phyloP scores from a whole-genome alignment of 2,888 invertebrate species.

The Stenodera caucasica region DNA sequence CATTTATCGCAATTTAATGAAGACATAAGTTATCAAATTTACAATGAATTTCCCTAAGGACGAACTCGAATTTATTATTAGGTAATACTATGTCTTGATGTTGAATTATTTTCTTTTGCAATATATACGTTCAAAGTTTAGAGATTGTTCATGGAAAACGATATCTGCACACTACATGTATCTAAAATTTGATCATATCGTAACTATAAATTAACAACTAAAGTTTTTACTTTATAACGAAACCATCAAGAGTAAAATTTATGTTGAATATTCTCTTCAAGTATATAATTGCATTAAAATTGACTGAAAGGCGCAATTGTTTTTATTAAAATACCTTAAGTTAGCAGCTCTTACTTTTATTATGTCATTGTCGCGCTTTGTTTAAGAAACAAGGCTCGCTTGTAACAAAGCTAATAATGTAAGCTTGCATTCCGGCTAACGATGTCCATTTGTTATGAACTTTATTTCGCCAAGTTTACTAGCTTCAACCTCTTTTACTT shows the following conservation, averaged over 20 bases:
- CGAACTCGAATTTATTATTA: not conserved
- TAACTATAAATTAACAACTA: no score
- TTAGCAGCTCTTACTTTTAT: conserved; percentile 27
- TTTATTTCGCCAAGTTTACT: conserved; percentile 35
- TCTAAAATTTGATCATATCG: no score
- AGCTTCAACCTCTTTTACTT: conserved; percentile 26
- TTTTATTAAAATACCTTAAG: conserved; percentile 28
- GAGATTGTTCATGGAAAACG: no score
- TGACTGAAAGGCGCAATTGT: conserved; percentile 23
- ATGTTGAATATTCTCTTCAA: not conserved
- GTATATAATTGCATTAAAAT: conserved; percentile 18
- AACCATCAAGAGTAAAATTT: no score
- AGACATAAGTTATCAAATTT: conserved; percentile 46
- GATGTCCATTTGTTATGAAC: conserved; percentile 41
- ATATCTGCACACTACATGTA: no score
- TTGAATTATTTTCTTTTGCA: not conserved
- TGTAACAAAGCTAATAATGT: conserved; percentile 41
- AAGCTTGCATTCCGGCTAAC: conserved; percentile 38
- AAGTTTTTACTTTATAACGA: no score
- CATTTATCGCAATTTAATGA: conserved; percentile 48
- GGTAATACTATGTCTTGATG: not conserved
- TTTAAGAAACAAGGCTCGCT: conserved; percentile 33
- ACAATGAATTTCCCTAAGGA: conserved; percentile 41
- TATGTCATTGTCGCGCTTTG: conserved; percentile 31
- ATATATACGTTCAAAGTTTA: no score